phyloP scores from a whole-genome alignment of 2,113 vertebrate genomes.

The Grammomys dolichurus region DNA sequence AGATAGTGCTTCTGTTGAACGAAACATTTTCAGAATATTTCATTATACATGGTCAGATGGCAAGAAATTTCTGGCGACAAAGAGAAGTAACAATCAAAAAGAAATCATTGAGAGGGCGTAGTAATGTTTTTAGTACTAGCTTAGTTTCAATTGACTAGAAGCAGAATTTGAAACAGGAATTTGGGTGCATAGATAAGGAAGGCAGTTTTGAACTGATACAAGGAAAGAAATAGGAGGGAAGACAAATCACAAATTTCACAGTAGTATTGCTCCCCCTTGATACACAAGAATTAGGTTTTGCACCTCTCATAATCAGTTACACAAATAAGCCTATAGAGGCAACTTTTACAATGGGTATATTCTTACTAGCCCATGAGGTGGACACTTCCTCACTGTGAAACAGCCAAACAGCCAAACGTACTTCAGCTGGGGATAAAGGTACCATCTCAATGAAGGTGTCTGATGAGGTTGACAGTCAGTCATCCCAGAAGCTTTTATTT shows the following conservation, averaged over 20 bases:
- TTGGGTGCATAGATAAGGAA: neutral
- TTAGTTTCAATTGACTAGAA: neutral
- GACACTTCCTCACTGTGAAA: neutral
- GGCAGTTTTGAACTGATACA: neutral
- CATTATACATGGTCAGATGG: neutral
- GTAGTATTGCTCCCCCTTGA: neutral
- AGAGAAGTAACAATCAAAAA: slow-evolving; percentile 22
- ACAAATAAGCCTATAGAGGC: too few relatives aligned
- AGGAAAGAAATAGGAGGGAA: neutral
- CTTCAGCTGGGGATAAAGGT: neutral
- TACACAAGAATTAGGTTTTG: neutral
- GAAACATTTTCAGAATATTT: neutral
- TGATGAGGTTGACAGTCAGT: neutral
- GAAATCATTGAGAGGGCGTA: neutral
- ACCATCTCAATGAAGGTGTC: neutral
- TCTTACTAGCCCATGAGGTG: neutral
- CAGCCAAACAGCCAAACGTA: neutral
- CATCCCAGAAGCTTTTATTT: neutral
- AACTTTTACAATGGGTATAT: neutral
- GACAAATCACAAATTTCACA: neutral
- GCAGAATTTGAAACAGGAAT: slow-evolving; percentile 3
- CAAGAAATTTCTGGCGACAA: neutral
- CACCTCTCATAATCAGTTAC: neutral
- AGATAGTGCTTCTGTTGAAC: neutral
- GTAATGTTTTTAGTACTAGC: neutral